phyloP scores from a whole-genome alignment of 2,888 invertebrate species.

The Dynastes hyllus region DNA sequence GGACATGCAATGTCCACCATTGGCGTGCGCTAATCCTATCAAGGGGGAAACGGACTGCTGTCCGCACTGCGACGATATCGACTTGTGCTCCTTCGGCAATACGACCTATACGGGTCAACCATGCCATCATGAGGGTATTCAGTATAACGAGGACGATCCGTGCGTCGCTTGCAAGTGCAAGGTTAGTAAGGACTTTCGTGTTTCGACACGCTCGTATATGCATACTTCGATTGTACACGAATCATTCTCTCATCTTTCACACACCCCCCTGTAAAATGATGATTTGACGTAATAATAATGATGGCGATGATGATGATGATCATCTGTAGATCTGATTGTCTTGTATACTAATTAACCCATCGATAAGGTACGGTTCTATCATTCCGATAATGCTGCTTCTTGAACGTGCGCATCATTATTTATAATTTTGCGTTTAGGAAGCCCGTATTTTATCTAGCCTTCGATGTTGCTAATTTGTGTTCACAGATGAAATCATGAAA shows the following conservation, averaged over 20 bases:
- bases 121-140: slow-evolving; percentile 77
- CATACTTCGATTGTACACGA: slow-evolving; percentile 16
- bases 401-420: slow-evolving; percentile 55
- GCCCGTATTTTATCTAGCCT: slow-evolving; percentile 56
- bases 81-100: slow-evolving; percentile 69
- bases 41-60: slow-evolving; percentile 79
- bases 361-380: slow-evolving; percentile 60
- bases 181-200: slow-evolving; percentile 72
- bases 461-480: slow-evolving; percentile 56
- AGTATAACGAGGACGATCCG: slow-evolving; percentile 77
- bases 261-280: slow-evolving; percentile 26
- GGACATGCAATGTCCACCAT: slow-evolving; percentile 87
- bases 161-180: slow-evolving; percentile 84
- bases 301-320: slow-evolving; percentile 38
- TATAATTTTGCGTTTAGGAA: slow-evolving; percentile 54
- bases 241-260: slow-evolving; percentile 33
- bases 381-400: slow-evolving; percentile 59
- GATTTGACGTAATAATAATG: slow-evolving; percentile 39
- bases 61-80: slow-evolving; percentile 80
- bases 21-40: slow-evolving; percentile 78
- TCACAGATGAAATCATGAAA: neutral
- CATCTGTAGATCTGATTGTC: slow-evolving; percentile 62
- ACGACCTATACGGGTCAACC: slow-evolving; percentile 72
- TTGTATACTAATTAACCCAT: slow-evolving; percentile 55
- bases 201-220: neutral